These are phyloP conservation scores for Calidris pygmaea DNA, from an alignment of 2,113 vertebrate genomes.

Conservation along the genomic window DNA sequence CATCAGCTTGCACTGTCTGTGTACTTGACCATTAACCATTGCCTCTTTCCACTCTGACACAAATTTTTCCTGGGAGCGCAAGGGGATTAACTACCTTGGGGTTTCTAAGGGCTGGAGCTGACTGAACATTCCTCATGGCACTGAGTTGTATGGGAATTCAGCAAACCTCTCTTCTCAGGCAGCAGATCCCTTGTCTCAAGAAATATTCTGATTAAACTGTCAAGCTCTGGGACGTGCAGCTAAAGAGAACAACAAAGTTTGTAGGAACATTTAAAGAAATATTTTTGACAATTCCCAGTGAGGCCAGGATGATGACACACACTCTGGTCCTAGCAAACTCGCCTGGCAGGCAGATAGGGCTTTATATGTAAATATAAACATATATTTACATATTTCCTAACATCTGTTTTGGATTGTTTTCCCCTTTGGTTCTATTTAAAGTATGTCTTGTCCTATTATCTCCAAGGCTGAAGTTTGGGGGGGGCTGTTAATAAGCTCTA, in stretches of 20 bases:
- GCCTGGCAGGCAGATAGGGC: neutral
- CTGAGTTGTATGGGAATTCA: constrained; percentile 20
- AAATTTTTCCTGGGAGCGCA: neutral
- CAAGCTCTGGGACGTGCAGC: neutral
- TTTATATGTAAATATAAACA: constrained; percentile 58
- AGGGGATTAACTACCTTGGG: constrained; percentile 1
- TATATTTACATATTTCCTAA: constrained; percentile 57
- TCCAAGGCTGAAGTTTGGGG: constrained; percentile 1
- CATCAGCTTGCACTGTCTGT: neutral
- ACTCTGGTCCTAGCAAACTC: neutral
- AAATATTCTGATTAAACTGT: neutral
- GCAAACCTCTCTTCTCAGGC: constrained; percentile 35
- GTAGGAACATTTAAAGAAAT: constrained; percentile 38
- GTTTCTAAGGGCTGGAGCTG: neutral
- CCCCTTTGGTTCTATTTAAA: constrained; percentile 55
- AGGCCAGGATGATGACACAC: constrained; percentile 14
- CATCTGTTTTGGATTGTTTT: constrained; percentile 55
- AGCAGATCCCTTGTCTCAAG: neutral
- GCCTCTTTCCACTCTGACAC: neutral
- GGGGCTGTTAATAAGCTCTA: neutral
- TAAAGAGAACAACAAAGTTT: constrained; percentile 15
- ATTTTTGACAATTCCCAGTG: constrained; percentile 39
- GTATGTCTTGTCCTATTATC: constrained; percentile 39
- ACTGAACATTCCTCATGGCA: neutral
- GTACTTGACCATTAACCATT: neutral